A percentile compares a stretch with the other conserved stretches of the same genome.
Conservation (phyloP, 1,140 invertebrate species). For the Colletes latitarsis region DNA sequence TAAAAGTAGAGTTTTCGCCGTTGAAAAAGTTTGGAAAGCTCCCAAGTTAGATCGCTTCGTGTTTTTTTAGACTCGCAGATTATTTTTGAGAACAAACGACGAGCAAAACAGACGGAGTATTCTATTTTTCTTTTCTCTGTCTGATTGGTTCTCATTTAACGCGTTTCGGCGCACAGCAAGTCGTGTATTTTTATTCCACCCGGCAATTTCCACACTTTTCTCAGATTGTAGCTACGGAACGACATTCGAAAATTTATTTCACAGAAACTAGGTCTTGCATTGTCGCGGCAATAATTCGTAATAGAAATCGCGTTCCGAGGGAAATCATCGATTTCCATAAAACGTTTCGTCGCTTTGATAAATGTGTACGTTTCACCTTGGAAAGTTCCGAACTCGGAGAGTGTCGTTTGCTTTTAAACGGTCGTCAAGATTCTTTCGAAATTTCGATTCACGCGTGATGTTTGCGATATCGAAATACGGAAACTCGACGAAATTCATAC, state of each 20-base stretch:
- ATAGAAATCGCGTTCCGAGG: not conserved
- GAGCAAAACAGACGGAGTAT: not conserved
- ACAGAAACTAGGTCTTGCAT: constrained; percentile 3
- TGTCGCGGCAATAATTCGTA: not conserved
- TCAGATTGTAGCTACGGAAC: not conserved
- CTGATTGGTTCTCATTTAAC: too few species aligned
- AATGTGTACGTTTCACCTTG: too few species aligned
- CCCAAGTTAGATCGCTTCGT: not conserved
- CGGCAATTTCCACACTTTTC: not conserved
- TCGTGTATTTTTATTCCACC: not conserved
- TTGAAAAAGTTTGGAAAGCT: constrained; percentile 11
- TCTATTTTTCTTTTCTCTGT: not conserved
- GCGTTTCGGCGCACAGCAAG: too few species aligned
- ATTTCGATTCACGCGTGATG: too few species aligned
- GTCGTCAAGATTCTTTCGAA: too few species aligned
- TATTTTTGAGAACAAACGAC: not conserved
- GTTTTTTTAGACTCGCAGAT: constrained; percentile 7
- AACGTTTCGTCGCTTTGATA: not conserved
- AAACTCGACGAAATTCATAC: not conserved
- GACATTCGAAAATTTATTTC: not conserved
- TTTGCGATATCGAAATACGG: not conserved
- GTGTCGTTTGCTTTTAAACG: too few species aligned
- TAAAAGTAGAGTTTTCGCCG: not conserved
- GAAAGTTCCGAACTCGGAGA: not conserved
- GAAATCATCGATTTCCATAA: not conserved